A percentile compares a stretch with the other conserved stretches of the same genome.
Evolutionary conservation across 1,140 invertebrate species (phyloP).

Genomic region (Scaptomyza pallida): DNA sequence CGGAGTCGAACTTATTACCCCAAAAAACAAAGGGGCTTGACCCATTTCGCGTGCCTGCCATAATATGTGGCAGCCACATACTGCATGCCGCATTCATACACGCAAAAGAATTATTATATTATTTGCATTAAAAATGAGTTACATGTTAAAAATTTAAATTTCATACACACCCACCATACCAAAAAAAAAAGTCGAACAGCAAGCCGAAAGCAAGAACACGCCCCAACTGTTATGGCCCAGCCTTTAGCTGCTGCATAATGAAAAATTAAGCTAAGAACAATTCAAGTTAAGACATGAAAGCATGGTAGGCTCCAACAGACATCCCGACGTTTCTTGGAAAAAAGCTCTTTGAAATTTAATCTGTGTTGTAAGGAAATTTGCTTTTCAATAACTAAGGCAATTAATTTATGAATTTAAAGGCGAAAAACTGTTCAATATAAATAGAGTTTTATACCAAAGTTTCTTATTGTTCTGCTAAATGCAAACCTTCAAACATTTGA

Average conservation of each 20-base stretch:
- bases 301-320: no score
- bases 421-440: no score
- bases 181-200: not conserved
- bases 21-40: conserved; percentile 43
- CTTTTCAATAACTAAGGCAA: no score
- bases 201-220: conserved; percentile 44
- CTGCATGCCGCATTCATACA: conserved; percentile 17
- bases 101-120: conserved; percentile 64
- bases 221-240: conserved; percentile 31
- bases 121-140: conserved; percentile 80
- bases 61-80: conserved; percentile 27
- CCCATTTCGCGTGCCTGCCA: conserved; percentile 64
- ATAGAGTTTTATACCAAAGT: not conserved
- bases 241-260: conserved; percentile 15
- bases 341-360: not conserved
- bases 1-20: conserved; percentile 59
- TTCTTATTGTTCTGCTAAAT: not conserved
- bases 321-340: not conserved
- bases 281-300: no score
- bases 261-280: conserved; percentile 60
- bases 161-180: conserved; percentile 69
- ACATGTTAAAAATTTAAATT: conserved; percentile 80
- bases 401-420: not conserved
- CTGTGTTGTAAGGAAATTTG: no score
- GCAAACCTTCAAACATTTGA: conserved; percentile 12